Percentiles rank a stretch among this genome's conserved stretches.
These are phyloP conservation scores for Rhabdomys dilectus DNA, from an alignment of 2,113 vertebrate species.

Conservation along the genomic window DNA sequence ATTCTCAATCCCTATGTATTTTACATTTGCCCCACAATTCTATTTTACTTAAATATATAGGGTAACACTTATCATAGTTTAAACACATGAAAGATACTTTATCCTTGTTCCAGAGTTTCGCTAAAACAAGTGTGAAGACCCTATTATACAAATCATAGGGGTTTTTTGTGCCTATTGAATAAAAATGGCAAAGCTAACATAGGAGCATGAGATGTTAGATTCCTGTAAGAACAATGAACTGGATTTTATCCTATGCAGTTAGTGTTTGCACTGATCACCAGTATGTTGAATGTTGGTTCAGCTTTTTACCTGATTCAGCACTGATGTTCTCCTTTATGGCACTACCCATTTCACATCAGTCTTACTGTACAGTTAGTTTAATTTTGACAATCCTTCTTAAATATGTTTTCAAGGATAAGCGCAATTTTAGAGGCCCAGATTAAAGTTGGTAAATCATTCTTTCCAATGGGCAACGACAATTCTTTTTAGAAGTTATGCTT, in stretches of 20 bases:
- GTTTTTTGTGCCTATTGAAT: background rate
- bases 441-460: background rate
- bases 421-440: background rate
- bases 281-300: background rate
- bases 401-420: background rate
- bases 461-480: background rate
- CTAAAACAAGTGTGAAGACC: no score
- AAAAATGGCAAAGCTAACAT: background rate
- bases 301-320: background rate
- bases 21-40: background rate
- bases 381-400: background rate
- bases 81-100: background rate
- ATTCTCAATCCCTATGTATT: background rate
- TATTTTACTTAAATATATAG: background rate
- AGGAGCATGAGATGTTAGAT: background rate
- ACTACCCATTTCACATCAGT: background rate
- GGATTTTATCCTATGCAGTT: constrained; percentile 17
- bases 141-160: background rate
- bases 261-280: background rate
- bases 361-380: background rate
- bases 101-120: background rate
- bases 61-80: background rate
- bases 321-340: background rate
- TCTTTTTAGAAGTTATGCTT: background rate
- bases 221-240: constrained; percentile 1